Conservation (phyloP, 30 jellyfish, hydroid and myxozoan genomes). For the Aurelia aurita complex sp. Pacific region DNA sequence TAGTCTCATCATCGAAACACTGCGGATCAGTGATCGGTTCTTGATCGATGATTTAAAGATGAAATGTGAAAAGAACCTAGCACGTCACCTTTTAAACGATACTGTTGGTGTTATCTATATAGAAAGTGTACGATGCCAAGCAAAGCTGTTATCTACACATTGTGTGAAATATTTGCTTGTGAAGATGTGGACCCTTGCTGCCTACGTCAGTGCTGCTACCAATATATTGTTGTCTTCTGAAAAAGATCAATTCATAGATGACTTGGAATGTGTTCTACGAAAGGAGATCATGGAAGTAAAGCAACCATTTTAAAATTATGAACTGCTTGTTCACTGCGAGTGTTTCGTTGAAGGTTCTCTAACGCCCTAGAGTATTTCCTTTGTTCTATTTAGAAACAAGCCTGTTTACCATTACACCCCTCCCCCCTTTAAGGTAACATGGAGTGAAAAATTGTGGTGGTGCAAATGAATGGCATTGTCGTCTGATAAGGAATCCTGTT, state of each 20-base stretch:
- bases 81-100: constrained; percentile 8
- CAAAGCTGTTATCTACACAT: not conserved
- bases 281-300: not conserved
- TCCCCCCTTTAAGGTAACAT: no score
- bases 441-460: no score
- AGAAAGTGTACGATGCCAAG: constrained; percentile 35
- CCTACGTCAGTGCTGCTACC: constrained; percentile 1
- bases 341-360: no score
- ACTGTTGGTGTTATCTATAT: constrained; percentile 61
- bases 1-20: constrained; percentile 14
- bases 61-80: constrained; percentile 62
- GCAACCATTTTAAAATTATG: no score
- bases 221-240: constrained; percentile 15
- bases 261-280: constrained; percentile 4
- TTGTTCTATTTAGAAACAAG: no score
- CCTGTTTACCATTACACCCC: no score
- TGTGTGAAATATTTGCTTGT: constrained; percentile 34
- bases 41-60: constrained; percentile 57
- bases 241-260: not conserved
- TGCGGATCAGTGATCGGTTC: constrained; percentile 75
- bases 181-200: constrained; percentile 20
- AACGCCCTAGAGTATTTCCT: no score
- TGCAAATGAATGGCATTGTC: no score
- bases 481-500: no score
- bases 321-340: no score